Evolutionary conservation across 2,113 vertebrate species (phyloP).

Genomic region (Campylorhamphus procurvoides): DNA sequence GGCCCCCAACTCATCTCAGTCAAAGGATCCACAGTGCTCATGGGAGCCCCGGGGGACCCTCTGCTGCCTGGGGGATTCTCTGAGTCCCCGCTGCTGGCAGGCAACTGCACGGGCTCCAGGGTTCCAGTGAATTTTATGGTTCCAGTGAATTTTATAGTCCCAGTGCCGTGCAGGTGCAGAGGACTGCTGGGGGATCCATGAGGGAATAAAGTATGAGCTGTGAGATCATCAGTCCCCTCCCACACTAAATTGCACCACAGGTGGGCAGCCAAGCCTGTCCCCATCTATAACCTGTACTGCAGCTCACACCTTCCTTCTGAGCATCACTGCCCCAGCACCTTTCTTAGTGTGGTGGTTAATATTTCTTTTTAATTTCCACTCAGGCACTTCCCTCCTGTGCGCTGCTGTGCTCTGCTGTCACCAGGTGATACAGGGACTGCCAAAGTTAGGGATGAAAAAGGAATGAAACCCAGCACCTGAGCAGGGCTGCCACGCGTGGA

Average conservation of each 20-base stretch:
- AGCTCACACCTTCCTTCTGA: not conserved
- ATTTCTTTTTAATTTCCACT: not conserved
- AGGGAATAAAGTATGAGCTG: not conserved
- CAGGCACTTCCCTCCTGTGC: not conserved
- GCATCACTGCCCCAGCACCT: not conserved
- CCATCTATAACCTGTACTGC: fast-evolving
- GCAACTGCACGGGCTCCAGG: not conserved
- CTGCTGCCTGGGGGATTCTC: not conserved
- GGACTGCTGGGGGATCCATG: not conserved
- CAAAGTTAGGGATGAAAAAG: not conserved
- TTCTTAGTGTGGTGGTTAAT: not conserved
- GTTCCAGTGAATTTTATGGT: not conserved
- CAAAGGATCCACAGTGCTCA: not conserved
- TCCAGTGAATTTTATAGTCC: not conserved
- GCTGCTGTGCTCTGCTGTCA: not conserved
- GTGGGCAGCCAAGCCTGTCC: not conserved
- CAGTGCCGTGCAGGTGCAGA: not conserved
- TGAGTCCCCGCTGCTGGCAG: not conserved
- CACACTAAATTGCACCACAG: fast-evolving
- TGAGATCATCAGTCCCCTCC: fast-evolving
- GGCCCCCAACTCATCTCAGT: fast-evolving
- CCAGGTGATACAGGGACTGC: not conserved
- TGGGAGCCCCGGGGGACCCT: fast-evolving
- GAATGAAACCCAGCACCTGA: slow-evolving; percentile 3
- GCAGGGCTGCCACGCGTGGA: not conserved